Evolutionary conservation across 2,113 vertebrate genomes (phyloP), one percentile per base, ranked within the genome.

Genomic region (Hippocampus abdominalis): DNA sequence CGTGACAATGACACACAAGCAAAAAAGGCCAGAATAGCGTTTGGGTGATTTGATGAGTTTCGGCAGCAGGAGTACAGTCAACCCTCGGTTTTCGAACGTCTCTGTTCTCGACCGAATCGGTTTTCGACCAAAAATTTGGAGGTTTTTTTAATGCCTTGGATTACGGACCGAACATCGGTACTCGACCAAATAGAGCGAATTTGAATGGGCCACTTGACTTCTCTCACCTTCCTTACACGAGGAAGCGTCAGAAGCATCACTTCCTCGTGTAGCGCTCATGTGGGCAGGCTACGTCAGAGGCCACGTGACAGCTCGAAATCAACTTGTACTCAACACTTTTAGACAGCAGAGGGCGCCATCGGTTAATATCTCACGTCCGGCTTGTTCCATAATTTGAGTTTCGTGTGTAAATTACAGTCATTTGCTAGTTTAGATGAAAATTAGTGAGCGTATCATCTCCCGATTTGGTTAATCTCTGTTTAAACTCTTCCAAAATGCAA

Each of bases 341-440:
- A 61, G 60, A 62, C 89, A 83, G 74, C 36, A 88, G 88, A 76
- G 86, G 86, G 86, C n/a, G 74, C 79, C 70, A 78, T 70, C 70
- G 68, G 3, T 57, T 67, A 68, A 21, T 42, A 44, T 60, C 46
- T 29, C 51, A 51, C 10, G 18, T 16, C 7, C 15, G 1, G 16
- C 16, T 6, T 6, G 15, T 49, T 62, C 54, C 8, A 42, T 12
- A 44, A 44, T 1, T 40, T 8, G 9, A 36, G 18, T 25, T 64
- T 42, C 57, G 20, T 36, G 39, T 4, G 25, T 1, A 44, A 40
- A 56, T 49, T 5, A 64, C n/a, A 39, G 18, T 3, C 6, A 29
- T 7, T 36, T 29, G 44, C 48, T 29, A 21, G 23, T 21, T 36
- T 63, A 27, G 16, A 27, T 53, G 46, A 18, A 12, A 64, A 66